phyloP scores from a whole-genome alignment of 2,797 vertebrate genomes.

The Argya squamiceps region DNA sequence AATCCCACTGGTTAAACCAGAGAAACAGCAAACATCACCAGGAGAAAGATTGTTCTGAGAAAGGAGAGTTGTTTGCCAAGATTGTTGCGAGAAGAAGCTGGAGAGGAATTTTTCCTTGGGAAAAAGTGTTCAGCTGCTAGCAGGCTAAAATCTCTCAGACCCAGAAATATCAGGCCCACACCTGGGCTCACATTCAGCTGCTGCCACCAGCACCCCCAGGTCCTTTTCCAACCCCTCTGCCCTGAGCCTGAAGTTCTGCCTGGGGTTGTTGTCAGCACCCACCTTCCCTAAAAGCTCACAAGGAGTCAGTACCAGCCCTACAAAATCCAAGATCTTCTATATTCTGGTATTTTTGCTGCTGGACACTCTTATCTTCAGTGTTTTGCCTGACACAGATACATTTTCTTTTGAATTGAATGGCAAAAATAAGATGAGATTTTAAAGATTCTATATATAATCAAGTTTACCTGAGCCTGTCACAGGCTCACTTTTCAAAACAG shows the following conservation, averaged over 20 bases:
- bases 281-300: neutral
- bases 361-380: neutral
- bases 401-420: neutral
- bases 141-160: no score
- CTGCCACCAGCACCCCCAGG: neutral
- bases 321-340: neutral
- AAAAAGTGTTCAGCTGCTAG: no score
- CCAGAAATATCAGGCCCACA: neutral
- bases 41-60: no score
- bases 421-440: fast-evolving
- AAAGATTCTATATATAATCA: neutral
- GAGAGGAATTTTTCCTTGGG: no score
- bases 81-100: no score
- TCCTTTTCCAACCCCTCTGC: neutral
- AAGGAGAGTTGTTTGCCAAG: no score
- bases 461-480: neutral
- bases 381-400: neutral
- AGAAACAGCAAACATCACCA: no score
- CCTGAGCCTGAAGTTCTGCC: fast-evolving
- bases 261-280: neutral
- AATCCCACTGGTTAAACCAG: no score
- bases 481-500: neutral
- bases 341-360: neutral
- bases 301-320: neutral
- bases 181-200: neutral